A percentile compares a stretch with the other conserved stretches of the same genome.
Conservation (phyloP, 2,113 vertebrate genomes). For the Muscicapa adusta region DNA sequence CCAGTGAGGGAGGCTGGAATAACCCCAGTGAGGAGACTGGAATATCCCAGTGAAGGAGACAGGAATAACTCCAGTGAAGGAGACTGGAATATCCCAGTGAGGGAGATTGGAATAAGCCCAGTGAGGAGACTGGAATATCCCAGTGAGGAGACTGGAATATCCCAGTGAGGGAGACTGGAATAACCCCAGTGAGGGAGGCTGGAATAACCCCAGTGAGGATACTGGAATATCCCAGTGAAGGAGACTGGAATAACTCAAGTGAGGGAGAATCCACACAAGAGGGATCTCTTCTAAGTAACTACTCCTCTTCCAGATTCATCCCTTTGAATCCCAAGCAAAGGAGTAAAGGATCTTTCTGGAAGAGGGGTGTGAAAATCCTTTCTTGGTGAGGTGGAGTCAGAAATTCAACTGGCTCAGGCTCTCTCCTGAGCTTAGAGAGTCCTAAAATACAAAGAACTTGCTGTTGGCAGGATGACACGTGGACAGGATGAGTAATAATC, state of each 20-base stretch:
- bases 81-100: too few species aligned
- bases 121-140: not conserved
- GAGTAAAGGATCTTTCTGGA: not conserved
- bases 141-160: too few species aligned
- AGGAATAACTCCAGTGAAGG: not conserved
- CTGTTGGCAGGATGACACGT: not conserved
- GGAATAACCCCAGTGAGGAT: not conserved
- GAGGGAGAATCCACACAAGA: not conserved
- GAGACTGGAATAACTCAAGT: not conserved
- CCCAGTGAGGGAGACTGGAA: not conserved
- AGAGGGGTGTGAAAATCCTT: not conserved
- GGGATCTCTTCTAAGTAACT: not conserved
- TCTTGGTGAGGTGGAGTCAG: not conserved
- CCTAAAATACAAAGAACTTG: not conserved
- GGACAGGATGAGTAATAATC: not conserved
- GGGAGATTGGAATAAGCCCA: not conserved
- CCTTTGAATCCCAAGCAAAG: not conserved
- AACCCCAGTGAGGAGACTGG: too few species aligned
- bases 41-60: too few species aligned
- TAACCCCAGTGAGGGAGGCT: not conserved
- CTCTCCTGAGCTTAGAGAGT: not conserved
- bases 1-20: not conserved
- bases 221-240: not conserved
- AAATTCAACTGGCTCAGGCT: not conserved
- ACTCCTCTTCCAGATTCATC: accelerated